phyloP scores from a whole-genome alignment of 2,888 invertebrate genomes.

The Meiosimyza decipiens region DNA sequence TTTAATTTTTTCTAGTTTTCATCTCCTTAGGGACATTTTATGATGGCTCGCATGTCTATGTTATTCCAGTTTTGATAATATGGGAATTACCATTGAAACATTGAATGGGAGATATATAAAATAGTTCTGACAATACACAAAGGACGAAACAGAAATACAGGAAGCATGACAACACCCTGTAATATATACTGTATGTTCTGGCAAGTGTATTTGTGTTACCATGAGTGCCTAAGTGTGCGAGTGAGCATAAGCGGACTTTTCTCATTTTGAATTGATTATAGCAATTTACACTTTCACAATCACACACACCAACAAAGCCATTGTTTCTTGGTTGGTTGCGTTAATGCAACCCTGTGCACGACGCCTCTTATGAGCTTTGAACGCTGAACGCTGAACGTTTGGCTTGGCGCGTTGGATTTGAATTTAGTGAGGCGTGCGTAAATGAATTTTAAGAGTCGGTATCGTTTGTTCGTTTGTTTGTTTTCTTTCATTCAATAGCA shows the following conservation, averaged over 20 bases:
- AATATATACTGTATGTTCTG: no score
- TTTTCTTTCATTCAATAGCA: background rate
- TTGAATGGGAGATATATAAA: no score
- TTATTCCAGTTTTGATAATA: no score
- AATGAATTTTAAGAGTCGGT: slow-evolving; percentile 37
- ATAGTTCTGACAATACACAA: no score
- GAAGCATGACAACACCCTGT: no score
- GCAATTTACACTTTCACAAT: slow-evolving; percentile 36
- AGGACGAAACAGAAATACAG: no score
- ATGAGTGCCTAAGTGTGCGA: background rate
- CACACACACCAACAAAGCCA: background rate
- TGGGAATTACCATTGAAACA: no score
- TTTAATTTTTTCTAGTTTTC: no score
- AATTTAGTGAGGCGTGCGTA: slow-evolving; percentile 30
- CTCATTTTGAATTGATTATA: slow-evolving; percentile 41
- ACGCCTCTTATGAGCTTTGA: background rate
- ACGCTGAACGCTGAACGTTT: background rate
- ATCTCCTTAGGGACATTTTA: no score
- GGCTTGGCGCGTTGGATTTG: slow-evolving; percentile 10
- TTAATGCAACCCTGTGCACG: background rate
- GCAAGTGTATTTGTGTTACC: slow-evolving; percentile 3
- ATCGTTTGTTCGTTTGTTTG: slow-evolving; percentile 11
- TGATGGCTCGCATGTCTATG: no score
- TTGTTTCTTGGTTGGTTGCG: background rate
- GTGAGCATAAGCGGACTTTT: slow-evolving; percentile 14